Percentiles rank a stretch among this genome's conserved stretches.
Evolutionary conservation across 2,888 invertebrate genomes (phyloP).

Genomic region (Podotricha telesiphe): DNA sequence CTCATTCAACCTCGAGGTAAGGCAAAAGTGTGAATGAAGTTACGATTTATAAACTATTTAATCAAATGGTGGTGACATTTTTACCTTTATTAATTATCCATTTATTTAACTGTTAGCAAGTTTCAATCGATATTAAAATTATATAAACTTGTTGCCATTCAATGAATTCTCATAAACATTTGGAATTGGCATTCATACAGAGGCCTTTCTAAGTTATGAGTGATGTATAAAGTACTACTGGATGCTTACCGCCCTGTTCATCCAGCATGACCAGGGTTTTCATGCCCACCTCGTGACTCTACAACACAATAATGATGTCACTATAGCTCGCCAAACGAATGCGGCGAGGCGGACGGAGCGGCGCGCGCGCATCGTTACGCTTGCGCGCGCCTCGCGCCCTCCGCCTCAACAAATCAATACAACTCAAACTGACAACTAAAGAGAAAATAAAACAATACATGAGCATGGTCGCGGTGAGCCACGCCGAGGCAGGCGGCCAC

Average conservation of each 20-base stretch:
- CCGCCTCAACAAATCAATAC: constrained; percentile 68
- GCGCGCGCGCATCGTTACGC: constrained; percentile 39
- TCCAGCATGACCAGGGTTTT: constrained; percentile 99
- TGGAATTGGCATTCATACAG: constrained; percentile 79
- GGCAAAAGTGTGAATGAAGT: constrained; percentile 56
- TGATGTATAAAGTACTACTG: constrained; percentile 82
- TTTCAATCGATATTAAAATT: constrained; percentile 67
- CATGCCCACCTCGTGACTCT: constrained; percentile 99
- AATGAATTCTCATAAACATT: constrained; percentile 71
- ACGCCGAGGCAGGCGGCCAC: constrained; percentile 54
- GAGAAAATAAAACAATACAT: constrained; percentile 69
- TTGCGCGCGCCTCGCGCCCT: constrained; percentile 52
- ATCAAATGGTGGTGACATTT: constrained; percentile 71
- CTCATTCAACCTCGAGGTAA: constrained; percentile 54
- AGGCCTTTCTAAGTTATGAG: constrained; percentile 80
- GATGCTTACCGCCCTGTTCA: constrained; percentile 99
- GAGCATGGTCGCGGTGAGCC: constrained; percentile 61
- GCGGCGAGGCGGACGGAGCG: constrained; percentile 49
- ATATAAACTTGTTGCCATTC: constrained; percentile 70
- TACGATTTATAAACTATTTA: constrained; percentile 66
- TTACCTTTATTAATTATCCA: constrained; percentile 74
- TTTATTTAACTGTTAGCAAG: constrained; percentile 75
- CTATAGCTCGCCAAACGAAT: constrained; percentile 82
- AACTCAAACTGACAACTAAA: constrained; percentile 76
- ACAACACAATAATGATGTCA: constrained; percentile 88